Conservation (phyloP, 2,113 vertebrate genomes). For the Cyanistes caeruleus region DNA sequence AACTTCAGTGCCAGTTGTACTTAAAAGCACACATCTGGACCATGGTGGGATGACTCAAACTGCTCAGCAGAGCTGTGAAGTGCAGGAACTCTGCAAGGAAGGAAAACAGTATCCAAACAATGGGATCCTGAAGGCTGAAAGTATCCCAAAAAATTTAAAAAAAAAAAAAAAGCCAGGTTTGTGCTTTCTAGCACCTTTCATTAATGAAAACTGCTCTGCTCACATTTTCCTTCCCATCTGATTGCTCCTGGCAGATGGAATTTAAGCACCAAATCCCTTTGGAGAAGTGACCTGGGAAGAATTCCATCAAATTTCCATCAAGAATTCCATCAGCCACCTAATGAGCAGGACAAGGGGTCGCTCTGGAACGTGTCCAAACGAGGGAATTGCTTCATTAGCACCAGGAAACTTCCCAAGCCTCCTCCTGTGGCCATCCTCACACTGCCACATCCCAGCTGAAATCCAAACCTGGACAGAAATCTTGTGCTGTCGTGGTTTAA, state of each 20-base stretch:
- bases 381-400: neutral
- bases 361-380: neutral
- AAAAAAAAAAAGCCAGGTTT: neutral
- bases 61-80: neutral
- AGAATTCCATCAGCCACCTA: neutral
- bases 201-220: neutral
- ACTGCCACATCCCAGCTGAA: neutral
- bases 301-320: neutral
- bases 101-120: neutral
- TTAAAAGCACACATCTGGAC: slow-evolving; percentile 70
- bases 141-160: neutral
- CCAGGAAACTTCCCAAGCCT: neutral
- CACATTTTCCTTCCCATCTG: neutral
- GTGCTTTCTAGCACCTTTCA: neutral
- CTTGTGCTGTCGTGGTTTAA: neutral
- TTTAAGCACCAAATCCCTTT: neutral
- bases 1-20: slow-evolving; percentile 45
- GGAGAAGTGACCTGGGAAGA: slow-evolving; percentile 38
- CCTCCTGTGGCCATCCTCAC: neutral
- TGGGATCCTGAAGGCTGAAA: neutral
- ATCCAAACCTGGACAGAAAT: neutral
- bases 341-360: neutral
- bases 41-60: neutral
- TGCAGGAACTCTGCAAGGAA: neutral
- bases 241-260: slow-evolving; percentile 4